phyloP scores from a whole-genome alignment of 1,140 invertebrate genomes.

The Scaptomyza graminum region DNA sequence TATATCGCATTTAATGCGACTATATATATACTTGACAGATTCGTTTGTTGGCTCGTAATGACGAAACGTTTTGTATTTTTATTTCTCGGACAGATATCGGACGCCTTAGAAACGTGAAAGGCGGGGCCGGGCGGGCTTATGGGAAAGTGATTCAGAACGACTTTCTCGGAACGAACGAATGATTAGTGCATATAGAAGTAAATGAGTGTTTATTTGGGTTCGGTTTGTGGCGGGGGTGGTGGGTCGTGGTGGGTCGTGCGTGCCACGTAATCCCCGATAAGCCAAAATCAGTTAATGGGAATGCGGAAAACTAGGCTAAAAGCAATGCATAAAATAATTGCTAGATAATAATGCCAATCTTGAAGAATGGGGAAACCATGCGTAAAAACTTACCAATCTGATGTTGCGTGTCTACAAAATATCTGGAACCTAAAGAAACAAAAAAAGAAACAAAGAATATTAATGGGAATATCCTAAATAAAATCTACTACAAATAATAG shows the following conservation, averaged over 20 bases:
- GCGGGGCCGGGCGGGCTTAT: background rate
- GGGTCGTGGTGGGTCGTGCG: background rate
- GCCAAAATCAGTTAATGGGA: constrained; percentile 1
- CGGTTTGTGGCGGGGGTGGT: background rate
- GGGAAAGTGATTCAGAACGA: constrained; percentile 21
- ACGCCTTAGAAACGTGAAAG: background rate
- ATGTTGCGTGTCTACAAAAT: constrained; percentile 22
- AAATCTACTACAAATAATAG: background rate
- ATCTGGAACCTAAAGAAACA: constrained; percentile 27
- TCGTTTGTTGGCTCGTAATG: constrained; percentile 38
- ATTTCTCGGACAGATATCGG: constrained; percentile 27
- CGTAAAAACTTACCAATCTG: constrained; percentile 37
- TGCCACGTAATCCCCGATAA: constrained; percentile 16
- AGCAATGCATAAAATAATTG: background rate
- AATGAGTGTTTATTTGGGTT: background rate
- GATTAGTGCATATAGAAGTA: constrained; percentile 4
- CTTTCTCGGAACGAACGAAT: constrained; percentile 40
- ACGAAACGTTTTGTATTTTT: constrained; percentile 63
- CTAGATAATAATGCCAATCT: too few relatives aligned
- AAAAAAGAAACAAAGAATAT: constrained; percentile 16
- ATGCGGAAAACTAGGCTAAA: background rate
- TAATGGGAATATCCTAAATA: background rate
- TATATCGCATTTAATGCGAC: too few relatives aligned
- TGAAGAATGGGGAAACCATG: too few relatives aligned
- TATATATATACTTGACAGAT: background rate